Conservation (phyloP, 2,797 vertebrate genomes). For the Acomys russatus region DNA sequence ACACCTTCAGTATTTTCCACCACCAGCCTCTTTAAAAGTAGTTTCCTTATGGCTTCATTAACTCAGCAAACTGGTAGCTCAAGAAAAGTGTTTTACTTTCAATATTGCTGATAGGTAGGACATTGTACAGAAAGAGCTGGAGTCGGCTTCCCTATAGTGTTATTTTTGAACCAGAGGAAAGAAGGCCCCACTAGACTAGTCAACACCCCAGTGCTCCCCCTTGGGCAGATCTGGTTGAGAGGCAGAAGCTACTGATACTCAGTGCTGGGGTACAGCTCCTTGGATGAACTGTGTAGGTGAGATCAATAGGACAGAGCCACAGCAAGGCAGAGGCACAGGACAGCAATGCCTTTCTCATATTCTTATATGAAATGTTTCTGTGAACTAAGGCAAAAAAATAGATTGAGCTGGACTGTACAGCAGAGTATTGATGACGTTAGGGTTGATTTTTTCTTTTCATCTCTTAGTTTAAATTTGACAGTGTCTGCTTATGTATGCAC, state of each 20-base stretch:
- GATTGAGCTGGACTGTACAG: conserved; percentile 71
- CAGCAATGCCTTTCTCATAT: conserved; percentile 82
- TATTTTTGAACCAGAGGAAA: conserved; percentile 82
- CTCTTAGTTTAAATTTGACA: conserved; percentile 84
- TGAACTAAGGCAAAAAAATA: conserved; percentile 75
- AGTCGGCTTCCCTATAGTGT: conserved; percentile 75
- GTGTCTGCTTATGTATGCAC: conserved; percentile 77
- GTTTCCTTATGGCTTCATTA: conserved; percentile 3
- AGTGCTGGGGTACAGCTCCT: conserved; percentile 71
- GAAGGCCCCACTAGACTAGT: conserved; percentile 73
- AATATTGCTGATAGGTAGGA: conserved; percentile 55
- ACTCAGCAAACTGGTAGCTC: neutral
- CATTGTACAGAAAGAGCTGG: conserved; percentile 72
- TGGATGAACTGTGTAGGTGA: conserved; percentile 84
- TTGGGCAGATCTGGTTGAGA: conserved; percentile 79
- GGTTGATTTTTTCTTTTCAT: conserved; percentile 80
- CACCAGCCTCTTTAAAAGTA: neutral
- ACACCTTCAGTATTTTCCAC: neutral
- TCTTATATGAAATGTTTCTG: conserved; percentile 84
- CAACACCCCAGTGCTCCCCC: conserved; percentile 82
- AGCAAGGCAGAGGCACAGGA: conserved; percentile 76
- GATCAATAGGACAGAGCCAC: conserved; percentile 76
- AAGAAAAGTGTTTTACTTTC: conserved; percentile 44
- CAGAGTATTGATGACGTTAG: conserved; percentile 67
- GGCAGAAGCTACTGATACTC: conserved; percentile 69